phyloP scores from a whole-genome alignment of 1,140 invertebrate species.

The Trichonephila clavata region DNA sequence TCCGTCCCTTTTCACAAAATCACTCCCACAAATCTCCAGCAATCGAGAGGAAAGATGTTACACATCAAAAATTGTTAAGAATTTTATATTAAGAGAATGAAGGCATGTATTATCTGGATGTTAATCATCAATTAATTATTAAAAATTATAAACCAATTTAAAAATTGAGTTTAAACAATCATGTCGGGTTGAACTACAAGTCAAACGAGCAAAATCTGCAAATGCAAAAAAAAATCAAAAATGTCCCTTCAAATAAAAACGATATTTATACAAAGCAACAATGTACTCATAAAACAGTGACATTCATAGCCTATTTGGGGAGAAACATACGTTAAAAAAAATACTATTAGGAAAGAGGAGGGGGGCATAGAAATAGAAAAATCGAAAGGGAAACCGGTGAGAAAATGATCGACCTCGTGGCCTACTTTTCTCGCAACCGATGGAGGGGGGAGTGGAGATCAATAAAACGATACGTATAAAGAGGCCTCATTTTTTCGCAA shows the following conservation, averaged over 20 bases:
- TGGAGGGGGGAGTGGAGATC: background rate
- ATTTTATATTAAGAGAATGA: too few species aligned
- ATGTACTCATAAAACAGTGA: conserved; percentile 13
- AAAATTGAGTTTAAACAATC: too few species aligned
- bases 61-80: too few species aligned
- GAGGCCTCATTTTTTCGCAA: conserved; percentile 4
- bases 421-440: conserved; percentile 26
- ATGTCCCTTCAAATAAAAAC: background rate
- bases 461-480: conserved; percentile 32
- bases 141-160: too few species aligned
- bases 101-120: too few species aligned
- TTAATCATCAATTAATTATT: too few species aligned
- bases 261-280: background rate
- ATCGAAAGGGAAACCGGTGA: conserved; percentile 48
- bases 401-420: conserved; percentile 21
- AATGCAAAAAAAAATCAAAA: background rate
- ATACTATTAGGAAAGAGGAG: background rate
- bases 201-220: too few species aligned
- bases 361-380: background rate
- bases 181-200: too few species aligned
- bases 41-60: too few species aligned
- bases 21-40: too few species aligned
- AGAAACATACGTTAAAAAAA: background rate
- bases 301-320: conserved; percentile 8
- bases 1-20: too few species aligned